Conservation (phyloP, 2,113 vertebrate species). For the Scomber colias region DNA sequence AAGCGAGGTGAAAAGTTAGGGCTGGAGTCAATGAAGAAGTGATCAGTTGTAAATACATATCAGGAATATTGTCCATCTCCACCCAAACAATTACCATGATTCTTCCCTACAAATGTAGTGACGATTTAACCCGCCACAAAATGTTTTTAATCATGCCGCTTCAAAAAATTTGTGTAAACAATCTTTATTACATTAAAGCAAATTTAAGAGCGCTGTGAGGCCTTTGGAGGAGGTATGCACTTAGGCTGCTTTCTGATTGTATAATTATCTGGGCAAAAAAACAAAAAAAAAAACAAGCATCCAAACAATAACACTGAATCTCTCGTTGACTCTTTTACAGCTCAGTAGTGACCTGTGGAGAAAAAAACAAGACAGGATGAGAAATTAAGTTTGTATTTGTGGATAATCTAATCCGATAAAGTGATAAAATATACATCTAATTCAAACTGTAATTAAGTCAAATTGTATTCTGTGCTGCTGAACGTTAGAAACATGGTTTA, state of each 20-base stretch:
- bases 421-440: not conserved
- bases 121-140: not conserved
- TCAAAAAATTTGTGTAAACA: too few species aligned
- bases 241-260: too few species aligned
- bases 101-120: not conserved
- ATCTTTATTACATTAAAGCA: too few species aligned
- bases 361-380: not conserved
- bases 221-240: too few species aligned
- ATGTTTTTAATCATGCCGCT: too few species aligned
- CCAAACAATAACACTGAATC: slow-evolving; percentile 34
- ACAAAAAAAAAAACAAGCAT: slow-evolving; percentile 31
- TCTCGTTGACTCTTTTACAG: not conserved
- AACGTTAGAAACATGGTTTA: not conserved
- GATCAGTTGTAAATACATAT: not conserved
- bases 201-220: too few species aligned
- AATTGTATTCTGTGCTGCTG: not conserved
- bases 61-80: not conserved
- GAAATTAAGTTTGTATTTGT: not conserved
- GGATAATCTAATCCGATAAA: not conserved
- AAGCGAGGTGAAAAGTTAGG: not conserved
- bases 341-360: slow-evolving; percentile 76
- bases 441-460: not conserved
- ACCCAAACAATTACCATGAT: not conserved
- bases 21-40: not conserved
- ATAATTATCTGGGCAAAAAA: slow-evolving; percentile 9